phyloP scores from a whole-genome alignment of 2,797 vertebrate species.

The Anguilla megastoma region DNA sequence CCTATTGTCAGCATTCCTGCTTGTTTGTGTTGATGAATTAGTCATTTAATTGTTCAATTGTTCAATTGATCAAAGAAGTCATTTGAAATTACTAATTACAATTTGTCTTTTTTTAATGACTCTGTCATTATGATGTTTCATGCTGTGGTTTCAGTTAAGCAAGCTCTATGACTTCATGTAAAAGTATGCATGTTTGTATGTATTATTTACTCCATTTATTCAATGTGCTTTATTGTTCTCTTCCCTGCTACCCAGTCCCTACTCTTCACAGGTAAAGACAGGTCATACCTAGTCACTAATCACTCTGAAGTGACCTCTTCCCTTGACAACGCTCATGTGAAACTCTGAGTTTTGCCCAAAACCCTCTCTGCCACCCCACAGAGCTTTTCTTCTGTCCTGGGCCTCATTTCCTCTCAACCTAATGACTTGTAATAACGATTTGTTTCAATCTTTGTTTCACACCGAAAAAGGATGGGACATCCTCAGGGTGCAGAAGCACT shows the following conservation, averaged over 20 bases:
- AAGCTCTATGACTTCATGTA: not conserved
- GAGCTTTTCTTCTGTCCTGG: not conserved
- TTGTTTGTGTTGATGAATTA: not conserved
- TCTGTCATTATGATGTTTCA: not conserved
- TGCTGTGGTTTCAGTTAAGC: not conserved
- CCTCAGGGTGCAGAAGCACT: conserved; percentile 41
- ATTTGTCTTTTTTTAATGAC: not conserved
- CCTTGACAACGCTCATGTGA: not conserved
- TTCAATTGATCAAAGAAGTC: not conserved
- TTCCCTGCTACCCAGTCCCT: conserved; percentile 50
- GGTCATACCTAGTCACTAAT: not conserved
- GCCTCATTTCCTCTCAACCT: conserved; percentile 59
- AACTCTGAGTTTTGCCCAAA: conserved; percentile 15
- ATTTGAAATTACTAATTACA: not conserved
- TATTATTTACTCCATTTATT: conserved; percentile 33
- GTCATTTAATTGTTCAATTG: not conserved
- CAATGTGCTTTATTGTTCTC: not conserved
- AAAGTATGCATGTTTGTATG: conserved; percentile 7
- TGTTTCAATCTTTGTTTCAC: conserved; percentile 55
- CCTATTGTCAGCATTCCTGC: too few relatives aligned
- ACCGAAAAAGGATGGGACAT: conserved; percentile 41
- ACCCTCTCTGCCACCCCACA: not conserved
- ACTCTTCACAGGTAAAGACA: not conserved
- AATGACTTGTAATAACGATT: conserved; percentile 68
- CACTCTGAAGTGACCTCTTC: not conserved